phyloP scores from a whole-genome alignment of 1,140 invertebrate species.

The Heterodera carotae region DNA sequence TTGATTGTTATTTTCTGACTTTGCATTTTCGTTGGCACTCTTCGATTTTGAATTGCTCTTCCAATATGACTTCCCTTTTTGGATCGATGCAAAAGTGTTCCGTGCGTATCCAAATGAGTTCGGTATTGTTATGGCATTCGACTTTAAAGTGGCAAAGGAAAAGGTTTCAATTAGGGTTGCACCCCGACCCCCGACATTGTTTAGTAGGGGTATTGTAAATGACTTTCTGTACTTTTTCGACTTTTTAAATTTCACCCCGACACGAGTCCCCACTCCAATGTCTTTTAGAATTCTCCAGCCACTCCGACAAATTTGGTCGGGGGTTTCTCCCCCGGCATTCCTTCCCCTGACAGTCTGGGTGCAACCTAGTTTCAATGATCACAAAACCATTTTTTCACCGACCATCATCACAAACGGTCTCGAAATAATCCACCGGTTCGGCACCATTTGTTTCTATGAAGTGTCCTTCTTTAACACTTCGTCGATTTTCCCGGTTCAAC shows the following conservation, averaged over 20 bases:
- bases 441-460: slow-evolving; percentile 49
- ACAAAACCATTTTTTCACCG: no score
- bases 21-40: slow-evolving; percentile 55
- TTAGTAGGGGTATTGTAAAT: no score
- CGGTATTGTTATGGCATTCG: slow-evolving; percentile 36
- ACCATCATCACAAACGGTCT: slow-evolving; percentile 63
- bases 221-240: no score
- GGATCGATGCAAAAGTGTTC: slow-evolving; percentile 57
- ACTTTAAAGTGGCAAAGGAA: slow-evolving; percentile 50
- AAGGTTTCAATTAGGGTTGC: no score
- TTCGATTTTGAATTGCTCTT: slow-evolving; percentile 52
- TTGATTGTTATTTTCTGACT: slow-evolving; percentile 20
- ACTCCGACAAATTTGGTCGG: not conserved
- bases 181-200: no score
- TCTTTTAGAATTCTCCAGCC: not conserved
- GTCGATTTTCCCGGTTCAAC: slow-evolving; percentile 55
- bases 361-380: no score
- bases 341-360: no score
- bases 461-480: slow-evolving; percentile 35
- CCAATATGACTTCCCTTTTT: slow-evolving; percentile 56
- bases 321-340: no score
- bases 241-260: no score
- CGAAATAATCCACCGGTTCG: slow-evolving; percentile 62
- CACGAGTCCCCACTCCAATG: no score
- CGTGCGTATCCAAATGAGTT: slow-evolving; percentile 56